phyloP scores from a whole-genome alignment of 2,113 vertebrate species.

The Microcebus murinus region DNA sequence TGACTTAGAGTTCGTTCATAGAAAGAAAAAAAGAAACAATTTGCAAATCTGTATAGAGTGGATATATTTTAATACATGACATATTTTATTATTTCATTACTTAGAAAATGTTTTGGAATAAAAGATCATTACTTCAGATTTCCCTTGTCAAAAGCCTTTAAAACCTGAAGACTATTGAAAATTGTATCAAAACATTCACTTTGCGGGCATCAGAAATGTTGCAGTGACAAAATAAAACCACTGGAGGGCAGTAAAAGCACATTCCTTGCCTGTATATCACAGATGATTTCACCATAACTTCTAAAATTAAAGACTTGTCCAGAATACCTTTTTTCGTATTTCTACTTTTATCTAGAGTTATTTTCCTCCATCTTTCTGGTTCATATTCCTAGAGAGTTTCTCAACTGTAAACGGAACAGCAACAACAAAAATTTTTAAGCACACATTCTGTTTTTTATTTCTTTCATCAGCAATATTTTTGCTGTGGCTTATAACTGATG shows the following conservation, averaged over 20 bases:
- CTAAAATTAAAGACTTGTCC: neutral
- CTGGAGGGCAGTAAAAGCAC: conserved; percentile 63
- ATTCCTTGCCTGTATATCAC: neutral
- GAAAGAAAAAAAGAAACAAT: neutral
- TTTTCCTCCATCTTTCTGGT: neutral
- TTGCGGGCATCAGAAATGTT: neutral
- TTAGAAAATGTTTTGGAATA: conserved; percentile 16
- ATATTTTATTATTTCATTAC: neutral
- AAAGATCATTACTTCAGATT: neutral
- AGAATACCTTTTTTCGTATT: neutral
- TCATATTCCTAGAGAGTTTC: neutral
- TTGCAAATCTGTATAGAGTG: neutral
- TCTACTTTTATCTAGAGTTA: neutral
- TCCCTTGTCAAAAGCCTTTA: neutral
- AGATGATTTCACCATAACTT: neutral
- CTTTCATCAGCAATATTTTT: neutral
- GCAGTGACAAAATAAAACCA: conserved; percentile 2
- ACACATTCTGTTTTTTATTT: neutral
- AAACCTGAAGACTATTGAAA: neutral
- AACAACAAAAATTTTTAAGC: neutral
- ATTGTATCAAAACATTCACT: neutral
- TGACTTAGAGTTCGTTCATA: neutral
- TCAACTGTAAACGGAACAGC: neutral
- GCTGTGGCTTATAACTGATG: neutral
- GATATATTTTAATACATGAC: neutral